Conservation (phyloP, 1,140 invertebrate genomes). For the Dendroctonus ponderosae region DNA sequence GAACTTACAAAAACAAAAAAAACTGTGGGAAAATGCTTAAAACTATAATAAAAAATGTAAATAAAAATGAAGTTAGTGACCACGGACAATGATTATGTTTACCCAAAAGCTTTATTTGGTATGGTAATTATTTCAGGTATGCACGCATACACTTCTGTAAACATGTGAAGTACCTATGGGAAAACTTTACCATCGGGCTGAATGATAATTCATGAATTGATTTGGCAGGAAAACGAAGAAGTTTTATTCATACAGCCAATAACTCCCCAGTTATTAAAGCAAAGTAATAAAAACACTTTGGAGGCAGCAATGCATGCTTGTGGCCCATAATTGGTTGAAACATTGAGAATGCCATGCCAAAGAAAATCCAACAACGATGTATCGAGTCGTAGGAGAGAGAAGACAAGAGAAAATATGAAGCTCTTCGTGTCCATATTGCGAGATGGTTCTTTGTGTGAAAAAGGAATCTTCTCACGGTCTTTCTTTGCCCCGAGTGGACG, state of each 20-base stretch:
- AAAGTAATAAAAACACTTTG: too few species aligned
- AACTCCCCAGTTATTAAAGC: too few species aligned
- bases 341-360: slow-evolving; percentile 14
- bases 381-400: slow-evolving; percentile 17
- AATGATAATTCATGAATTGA: background rate
- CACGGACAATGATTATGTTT: slow-evolving; percentile 28
- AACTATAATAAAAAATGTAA: slow-evolving; percentile 16
- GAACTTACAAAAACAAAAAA: background rate
- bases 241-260: too few species aligned
- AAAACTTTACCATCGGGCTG: background rate
- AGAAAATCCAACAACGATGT: slow-evolving; percentile 2
- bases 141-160: slow-evolving; percentile 18
- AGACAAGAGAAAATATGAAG: slow-evolving; percentile 17
- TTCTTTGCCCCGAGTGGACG: slow-evolving; percentile 21
- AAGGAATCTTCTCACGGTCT: slow-evolving; percentile 35
- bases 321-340: background rate
- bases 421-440: slow-evolving; percentile 14
- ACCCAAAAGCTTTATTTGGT: slow-evolving; percentile 24
- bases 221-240: too few species aligned
- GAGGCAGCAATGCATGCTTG: too few species aligned
- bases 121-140: slow-evolving; percentile 25
- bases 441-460: slow-evolving; percentile 31
- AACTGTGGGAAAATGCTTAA: slow-evolving; percentile 16
- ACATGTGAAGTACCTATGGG: slow-evolving; percentile 10
- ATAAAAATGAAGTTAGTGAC: slow-evolving; percentile 29